Conservation (phyloP, 2,797 vertebrate species). For the Darevskia nairensis region DNA sequence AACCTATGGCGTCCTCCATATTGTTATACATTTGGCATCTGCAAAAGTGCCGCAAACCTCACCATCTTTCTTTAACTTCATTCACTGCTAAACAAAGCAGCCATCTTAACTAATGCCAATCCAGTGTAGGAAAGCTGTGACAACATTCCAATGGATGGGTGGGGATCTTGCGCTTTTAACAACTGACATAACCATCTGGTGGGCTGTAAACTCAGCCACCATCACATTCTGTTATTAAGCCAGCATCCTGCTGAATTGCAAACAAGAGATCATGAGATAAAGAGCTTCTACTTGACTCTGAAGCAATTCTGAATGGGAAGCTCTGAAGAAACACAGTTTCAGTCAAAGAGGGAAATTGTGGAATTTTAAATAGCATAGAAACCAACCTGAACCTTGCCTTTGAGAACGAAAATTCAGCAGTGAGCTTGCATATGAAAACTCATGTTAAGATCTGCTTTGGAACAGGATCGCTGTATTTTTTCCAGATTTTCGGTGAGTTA, state of each 20-base stretch:
- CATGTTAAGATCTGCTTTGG: background rate
- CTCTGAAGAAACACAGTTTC: background rate
- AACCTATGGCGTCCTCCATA: background rate
- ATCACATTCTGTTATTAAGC: conserved; percentile 32
- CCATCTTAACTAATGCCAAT: background rate
- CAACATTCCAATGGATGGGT: background rate
- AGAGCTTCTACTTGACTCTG: background rate
- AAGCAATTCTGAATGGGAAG: background rate
- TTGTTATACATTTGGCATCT: background rate
- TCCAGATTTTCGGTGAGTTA: background rate
- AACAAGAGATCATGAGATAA: background rate
- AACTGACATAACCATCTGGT: conserved; percentile 14
- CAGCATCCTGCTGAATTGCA: background rate
- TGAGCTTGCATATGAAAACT: background rate
- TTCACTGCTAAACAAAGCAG: background rate
- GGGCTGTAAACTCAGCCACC: background rate
- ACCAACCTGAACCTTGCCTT: background rate
- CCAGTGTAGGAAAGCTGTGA: background rate
- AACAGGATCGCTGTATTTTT: background rate
- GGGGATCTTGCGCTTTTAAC: conserved; percentile 1
- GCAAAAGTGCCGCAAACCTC: background rate
- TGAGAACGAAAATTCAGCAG: background rate
- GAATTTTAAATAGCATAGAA: background rate
- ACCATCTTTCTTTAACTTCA: background rate
- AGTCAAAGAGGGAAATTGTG: background rate